Evolutionary conservation across 2,888 invertebrate genomes (phyloP), one percentile per base, ranked within the genome.

Genomic region (Xanthorhoe spadicearia): DNA sequence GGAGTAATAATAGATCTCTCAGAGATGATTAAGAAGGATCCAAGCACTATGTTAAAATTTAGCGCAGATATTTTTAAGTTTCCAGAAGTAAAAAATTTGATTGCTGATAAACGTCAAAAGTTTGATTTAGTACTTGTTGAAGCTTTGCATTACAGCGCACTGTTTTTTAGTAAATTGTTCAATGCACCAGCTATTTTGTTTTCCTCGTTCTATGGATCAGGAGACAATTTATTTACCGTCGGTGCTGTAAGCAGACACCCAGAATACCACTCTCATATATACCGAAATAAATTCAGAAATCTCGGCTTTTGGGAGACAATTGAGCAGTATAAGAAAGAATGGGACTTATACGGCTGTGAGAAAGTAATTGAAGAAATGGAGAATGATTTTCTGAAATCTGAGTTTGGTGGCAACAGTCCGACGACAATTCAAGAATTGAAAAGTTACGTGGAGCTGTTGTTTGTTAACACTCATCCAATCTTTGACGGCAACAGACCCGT

Each of bases 121-220:
- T 84, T 83, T 57, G 82, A 84, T 71, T 62, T 84, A 7, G 66
- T 83, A 4, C 65, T 83, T 7, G 64, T 70, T 1, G 82, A 84
- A 71, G 75, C 75, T 5, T 56, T 78, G 7, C 46, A 64, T 0
- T 73, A 74, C 38, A 66, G 72, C 8, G 64, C 74, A 8, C 66
- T 81, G 32, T 66, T 79, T 9, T 72, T 80, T 10, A 65, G 79
- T 7, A 64, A 80, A 18, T 68, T 81, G 15, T 82, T 76, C 32
- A 71, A 80, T 6, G 78, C 77, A 8, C 82, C 82, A 0, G 71
- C 71, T 0, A 75, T 82, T 19, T 63, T 77, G 5, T 68, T 82
- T 15, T 76, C 78, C 1, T 79, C 81, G 0, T 72, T 76, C 9
- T 71, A 72, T n/a, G 78, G 77, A 8, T 58, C 56, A 8, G 18